Conservation (phyloP, 2,113 vertebrate species). For the Microcebus tavaratra region DNA sequence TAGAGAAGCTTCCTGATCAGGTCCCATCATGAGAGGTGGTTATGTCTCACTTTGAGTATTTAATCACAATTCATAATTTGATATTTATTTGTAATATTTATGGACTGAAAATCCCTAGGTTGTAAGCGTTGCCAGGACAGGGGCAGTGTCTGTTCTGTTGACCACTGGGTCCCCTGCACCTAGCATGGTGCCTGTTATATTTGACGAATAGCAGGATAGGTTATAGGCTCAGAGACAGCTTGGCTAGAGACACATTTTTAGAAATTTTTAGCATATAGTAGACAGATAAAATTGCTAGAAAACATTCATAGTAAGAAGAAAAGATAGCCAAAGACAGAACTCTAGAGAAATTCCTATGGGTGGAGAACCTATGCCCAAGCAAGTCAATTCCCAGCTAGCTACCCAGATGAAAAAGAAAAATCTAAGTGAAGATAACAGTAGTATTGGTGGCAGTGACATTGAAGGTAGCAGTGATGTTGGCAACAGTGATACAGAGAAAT, state of each 20-base stretch:
- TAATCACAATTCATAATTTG: not conserved
- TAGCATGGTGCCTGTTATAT: not conserved
- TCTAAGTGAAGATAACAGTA: not conserved
- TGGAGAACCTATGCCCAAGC: not conserved
- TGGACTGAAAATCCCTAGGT: not conserved
- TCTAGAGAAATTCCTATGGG: not conserved
- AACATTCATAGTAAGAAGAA: not conserved
- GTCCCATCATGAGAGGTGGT: not conserved
- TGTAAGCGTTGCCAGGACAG: not conserved
- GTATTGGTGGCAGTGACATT: not conserved
- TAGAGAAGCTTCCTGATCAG: not conserved
- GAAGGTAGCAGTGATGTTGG: not conserved
- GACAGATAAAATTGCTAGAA: not conserved
- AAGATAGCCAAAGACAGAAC: conserved; percentile 21
- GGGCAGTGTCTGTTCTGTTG: not conserved
- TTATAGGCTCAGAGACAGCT: not conserved
- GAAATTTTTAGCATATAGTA: not conserved
- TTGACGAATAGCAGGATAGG: not conserved
- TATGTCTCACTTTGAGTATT: not conserved
- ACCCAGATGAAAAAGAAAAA: not conserved
- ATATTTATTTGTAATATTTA: not conserved
- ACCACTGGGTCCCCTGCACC: not conserved
- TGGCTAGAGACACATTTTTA: not conserved
- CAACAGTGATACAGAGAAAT: not conserved
- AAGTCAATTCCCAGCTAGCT: not conserved